These are phyloP conservation scores for Arothron firmamentum DNA, from an alignment of 2,113 vertebrate genomes.

Conservation along the genomic window DNA sequence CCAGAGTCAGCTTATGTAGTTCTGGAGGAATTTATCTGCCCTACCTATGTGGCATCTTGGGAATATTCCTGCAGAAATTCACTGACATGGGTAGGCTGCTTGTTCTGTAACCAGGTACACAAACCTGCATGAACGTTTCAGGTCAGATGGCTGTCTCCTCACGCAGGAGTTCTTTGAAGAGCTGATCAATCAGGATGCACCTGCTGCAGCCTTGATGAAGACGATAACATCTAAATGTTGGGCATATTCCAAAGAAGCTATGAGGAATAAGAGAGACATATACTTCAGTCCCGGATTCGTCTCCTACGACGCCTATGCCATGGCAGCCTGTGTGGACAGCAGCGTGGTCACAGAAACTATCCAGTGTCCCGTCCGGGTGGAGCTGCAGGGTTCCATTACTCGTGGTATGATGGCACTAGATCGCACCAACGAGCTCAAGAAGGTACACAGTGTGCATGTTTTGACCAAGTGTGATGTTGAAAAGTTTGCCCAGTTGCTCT, in stretches of 20 bases:
- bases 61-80: conserved; percentile 70
- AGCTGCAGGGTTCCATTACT: conserved; percentile 68
- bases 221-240: conserved; percentile 64
- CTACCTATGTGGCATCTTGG: conserved; percentile 69
- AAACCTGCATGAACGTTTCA: not conserved
- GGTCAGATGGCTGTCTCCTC: not conserved
- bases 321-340: conserved; percentile 72
- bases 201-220: conserved; percentile 73
- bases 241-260: conserved; percentile 55
- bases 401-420: conserved; percentile 76
- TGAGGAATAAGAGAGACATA: conserved; percentile 40
- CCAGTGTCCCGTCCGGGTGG: conserved; percentile 64
- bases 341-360: conserved; percentile 62
- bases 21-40: conserved; percentile 73
- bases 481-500: conserved; percentile 66
- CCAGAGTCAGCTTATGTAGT: conserved; percentile 76
- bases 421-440: conserved; percentile 53
- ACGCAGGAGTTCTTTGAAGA: conserved; percentile 74
- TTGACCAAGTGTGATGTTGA: conserved; percentile 62
- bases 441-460: conserved; percentile 62
- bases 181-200: conserved; percentile 61
- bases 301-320: conserved; percentile 71
- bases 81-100: conserved; percentile 70
- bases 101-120: not conserved
- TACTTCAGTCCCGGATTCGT: conserved; percentile 70